Evolutionary conservation across 2,113 vertebrate species (phyloP), one percentile per base, ranked within the genome.

Genomic region (Phyllopteryx taeniolatus): DNA sequence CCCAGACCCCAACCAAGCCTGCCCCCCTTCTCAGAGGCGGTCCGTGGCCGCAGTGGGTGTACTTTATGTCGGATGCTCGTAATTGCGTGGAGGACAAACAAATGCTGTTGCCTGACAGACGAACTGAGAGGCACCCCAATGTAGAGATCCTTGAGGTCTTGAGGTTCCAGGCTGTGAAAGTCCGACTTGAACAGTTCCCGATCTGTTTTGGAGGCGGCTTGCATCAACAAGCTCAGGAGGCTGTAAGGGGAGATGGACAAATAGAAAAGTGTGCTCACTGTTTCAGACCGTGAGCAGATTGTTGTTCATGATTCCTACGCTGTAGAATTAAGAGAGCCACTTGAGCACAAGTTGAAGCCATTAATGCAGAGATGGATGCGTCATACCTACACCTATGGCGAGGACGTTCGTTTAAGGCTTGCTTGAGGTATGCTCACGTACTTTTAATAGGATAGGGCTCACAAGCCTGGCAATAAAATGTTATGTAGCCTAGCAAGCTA

Each of bases 41-140:
- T 27, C 78, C n/a, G 66, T 53, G 79, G 85, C 73, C 75, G 72
- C 73, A 15, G 67, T 78, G 83, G 87, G 86, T 82, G 86, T 81
- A 79, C 68, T 27, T 27, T 68, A 70, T 74, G 72, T 66, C 14
- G 76, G 74, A 72, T 31, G 74, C 83, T 83, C 86, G 81, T 75
- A 80, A 81, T 80, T 79, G 83, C 75, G 31, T 14, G n/a, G 76
- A 86, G 82, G 85, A 91, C 90, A 92, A 92, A 92, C 91, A 91
- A 92, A 85, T 82, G 83, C 83, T 85, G 90, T 83, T 86, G 83
- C 78, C 75, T 89, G 85, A 81, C 85, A 84, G 64, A 71, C 83
- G 57, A 73, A 86, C 86, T 88, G 81, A 87, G 83, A 87, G 80
- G 70, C 82, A 79, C 71, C 75, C 76, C 86, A 89, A 79, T 87